Percentiles rank a stretch among this genome's conserved stretches.
These are phyloP conservation scores for Neostethus bicornis DNA, from an alignment of 2,797 vertebrate genomes.

Conservation along the genomic window DNA sequence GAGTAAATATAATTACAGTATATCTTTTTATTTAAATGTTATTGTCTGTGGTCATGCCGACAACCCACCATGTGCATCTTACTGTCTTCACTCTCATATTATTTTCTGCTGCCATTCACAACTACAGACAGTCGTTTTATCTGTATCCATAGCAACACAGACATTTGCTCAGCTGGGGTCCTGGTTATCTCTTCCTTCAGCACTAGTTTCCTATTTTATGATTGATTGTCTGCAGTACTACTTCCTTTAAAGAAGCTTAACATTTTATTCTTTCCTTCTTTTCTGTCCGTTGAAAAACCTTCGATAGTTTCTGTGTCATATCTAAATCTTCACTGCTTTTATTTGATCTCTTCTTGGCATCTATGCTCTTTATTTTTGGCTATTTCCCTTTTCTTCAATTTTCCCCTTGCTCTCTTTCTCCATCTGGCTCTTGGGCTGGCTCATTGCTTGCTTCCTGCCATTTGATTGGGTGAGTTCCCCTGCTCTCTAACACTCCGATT, in stretches of 20 bases:
- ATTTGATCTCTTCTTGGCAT: slow-evolving; percentile 39
- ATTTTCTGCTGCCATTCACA: slow-evolving; percentile 26
- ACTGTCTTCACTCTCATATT: slow-evolving; percentile 24
- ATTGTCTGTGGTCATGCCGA: slow-evolving; percentile 3
- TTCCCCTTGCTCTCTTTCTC: slow-evolving; percentile 53
- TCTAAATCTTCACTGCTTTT: slow-evolving; percentile 49
- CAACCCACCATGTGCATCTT: slow-evolving; percentile 14
- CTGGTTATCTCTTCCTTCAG: slow-evolving; percentile 34
- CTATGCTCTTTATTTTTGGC: slow-evolving; percentile 43
- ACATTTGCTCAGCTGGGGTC: slow-evolving; percentile 35
- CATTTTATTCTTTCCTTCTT: slow-evolving; percentile 46
- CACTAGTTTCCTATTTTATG: slow-evolving; percentile 43
- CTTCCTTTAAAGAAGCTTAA: slow-evolving; percentile 68
- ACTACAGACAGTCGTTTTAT: slow-evolving; percentile 1
- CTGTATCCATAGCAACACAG: slow-evolving; percentile 32
- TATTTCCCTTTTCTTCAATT: slow-evolving; percentile 30
- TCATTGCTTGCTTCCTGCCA: slow-evolving; percentile 93
- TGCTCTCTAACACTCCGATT: slow-evolving; percentile 72
- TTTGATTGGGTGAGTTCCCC: slow-evolving; percentile 96
- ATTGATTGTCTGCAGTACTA: slow-evolving; percentile 53
- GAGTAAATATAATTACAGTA: slow-evolving; percentile 1
- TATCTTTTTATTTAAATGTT: neutral
- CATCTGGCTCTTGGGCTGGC: slow-evolving; percentile 86
- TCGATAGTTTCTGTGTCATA: slow-evolving; percentile 36
- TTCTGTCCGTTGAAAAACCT: slow-evolving; percentile 43